Evolutionary conservation across 2,888 invertebrate species (phyloP).

Genomic region (Tinea trinotella): DNA sequence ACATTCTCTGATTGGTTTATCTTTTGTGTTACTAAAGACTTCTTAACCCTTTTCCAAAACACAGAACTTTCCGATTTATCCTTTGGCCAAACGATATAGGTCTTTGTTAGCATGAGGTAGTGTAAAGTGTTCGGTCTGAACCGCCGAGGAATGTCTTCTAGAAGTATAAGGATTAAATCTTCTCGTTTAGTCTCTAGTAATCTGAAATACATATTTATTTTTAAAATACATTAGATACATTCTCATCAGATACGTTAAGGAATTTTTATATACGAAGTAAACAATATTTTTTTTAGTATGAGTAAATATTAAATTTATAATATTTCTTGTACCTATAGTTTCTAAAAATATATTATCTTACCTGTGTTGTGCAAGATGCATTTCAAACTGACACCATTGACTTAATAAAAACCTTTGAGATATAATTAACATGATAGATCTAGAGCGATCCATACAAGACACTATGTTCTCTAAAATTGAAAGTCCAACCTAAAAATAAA

Average conservation of each 20-base stretch:
- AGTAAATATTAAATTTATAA: background rate
- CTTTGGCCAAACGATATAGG: slow-evolving; percentile 78
- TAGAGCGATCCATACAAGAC: slow-evolving; percentile 77
- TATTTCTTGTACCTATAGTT: background rate
- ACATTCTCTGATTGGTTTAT: slow-evolving; percentile 36
- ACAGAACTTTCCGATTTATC: slow-evolving; percentile 34
- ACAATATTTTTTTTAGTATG: background rate
- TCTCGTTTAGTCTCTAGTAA: slow-evolving; percentile 74
- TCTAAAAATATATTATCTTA: too few species aligned
- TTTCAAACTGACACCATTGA: slow-evolving; percentile 82
- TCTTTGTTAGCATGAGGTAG: slow-evolving; percentile 78
- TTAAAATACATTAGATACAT: background rate
- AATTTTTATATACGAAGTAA: too few species aligned
- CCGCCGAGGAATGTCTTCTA: slow-evolving; percentile 75
- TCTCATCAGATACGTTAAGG: background rate
- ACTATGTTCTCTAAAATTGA: slow-evolving; percentile 80
- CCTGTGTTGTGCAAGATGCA: slow-evolving; percentile 79
- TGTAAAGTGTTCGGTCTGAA: slow-evolving; percentile 75
- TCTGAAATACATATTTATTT: slow-evolving; percentile 46
- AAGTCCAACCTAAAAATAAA: slow-evolving; percentile 68
- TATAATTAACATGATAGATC: slow-evolving; percentile 75
- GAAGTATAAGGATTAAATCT: slow-evolving; percentile 74
- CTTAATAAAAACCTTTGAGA: slow-evolving; percentile 76
- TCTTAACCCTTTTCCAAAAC: slow-evolving; percentile 62
- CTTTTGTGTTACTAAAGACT: slow-evolving; percentile 41